phyloP scores from a whole-genome alignment of 2,113 vertebrate species.

The Laterallus jamaicensis region DNA sequence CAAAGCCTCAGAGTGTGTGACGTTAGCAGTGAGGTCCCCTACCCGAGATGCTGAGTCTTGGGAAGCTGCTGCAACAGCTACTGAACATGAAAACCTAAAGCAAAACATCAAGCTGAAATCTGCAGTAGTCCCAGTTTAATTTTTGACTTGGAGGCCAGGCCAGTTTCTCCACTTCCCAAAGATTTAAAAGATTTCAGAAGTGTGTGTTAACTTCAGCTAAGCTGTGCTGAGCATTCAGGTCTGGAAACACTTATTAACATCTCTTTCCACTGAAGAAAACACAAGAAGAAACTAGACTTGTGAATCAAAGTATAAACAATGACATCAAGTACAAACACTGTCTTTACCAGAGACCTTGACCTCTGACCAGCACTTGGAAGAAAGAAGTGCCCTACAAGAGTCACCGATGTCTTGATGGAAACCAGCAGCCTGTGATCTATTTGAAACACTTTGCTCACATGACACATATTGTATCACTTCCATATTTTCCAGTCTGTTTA shows the following conservation, averaged over 20 bases:
- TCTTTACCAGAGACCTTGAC: background rate
- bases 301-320: background rate
- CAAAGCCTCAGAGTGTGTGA: background rate
- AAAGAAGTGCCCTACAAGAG: background rate
- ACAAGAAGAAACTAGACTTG: background rate
- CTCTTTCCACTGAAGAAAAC: background rate
- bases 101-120: background rate
- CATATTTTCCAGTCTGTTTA: background rate
- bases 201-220: background rate
- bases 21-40: background rate
- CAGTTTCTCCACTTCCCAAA: background rate
- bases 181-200: background rate
- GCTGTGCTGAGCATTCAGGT: background rate
- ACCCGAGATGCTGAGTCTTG: background rate
- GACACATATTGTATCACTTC: background rate
- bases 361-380: background rate
- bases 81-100: background rate
- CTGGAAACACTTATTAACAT: conserved; percentile 25
- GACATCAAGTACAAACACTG: background rate
- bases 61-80: background rate
- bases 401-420: background rate
- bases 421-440: background rate
- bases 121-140: background rate
- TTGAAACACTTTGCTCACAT: background rate
- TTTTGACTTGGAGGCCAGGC: background rate